Base-by-base conservation (phyloP, 2,888 invertebrate species). In the Pollenia angustigena region DNA sequence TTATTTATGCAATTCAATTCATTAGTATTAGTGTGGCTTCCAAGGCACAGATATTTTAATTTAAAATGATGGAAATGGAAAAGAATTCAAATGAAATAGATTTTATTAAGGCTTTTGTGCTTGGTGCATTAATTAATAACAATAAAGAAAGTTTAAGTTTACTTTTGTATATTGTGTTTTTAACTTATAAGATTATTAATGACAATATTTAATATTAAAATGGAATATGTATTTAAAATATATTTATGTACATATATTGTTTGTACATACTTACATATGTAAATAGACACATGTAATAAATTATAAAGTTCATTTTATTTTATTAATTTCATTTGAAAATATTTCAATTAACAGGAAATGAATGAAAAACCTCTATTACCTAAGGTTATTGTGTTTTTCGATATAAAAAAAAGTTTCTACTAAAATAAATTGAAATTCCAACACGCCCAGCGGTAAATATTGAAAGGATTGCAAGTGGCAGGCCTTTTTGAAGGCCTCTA, bases 171-270 rank as follows among this genome's bases (percentile, higher is more conserved):
- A 14, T 42, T 56, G 18, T n/a, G 11, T 44, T 44, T 54, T 16
- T 56, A 52, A 68, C 8, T 14, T 74, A 48, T 60, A 84, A 23
- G 48, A 62, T 32, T 85, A 72, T 58, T 72, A 74, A 81, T 18
- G 81, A 80, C 74, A 80, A 85, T 85, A 85, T 68, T 66, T 46
- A 69, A 60, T 72, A 54, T 81, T 75, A 46, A 52, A 74, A 16
- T 23, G 18, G 66, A 2, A 23, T 18, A 12, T 32, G 32, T 32
- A 46, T 46, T 66, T 42, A 11, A 69, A 42, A 40, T 32, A 10
- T 16, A n/a, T 16, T 44, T 46, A 12, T n/a, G n/a, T n/a, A n/a
- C n/a, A n/a, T n/a, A n/a, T 1, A 46, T 18, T 8, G 23, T 23
- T 18, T 54, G 18, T 54, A 54, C 2, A 54, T 54, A 6, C 4